Evolutionary conservation across 1,140 invertebrate species (phyloP), one percentile per base, ranked within the genome.

Genomic region (Tenebrio molitor): DNA sequence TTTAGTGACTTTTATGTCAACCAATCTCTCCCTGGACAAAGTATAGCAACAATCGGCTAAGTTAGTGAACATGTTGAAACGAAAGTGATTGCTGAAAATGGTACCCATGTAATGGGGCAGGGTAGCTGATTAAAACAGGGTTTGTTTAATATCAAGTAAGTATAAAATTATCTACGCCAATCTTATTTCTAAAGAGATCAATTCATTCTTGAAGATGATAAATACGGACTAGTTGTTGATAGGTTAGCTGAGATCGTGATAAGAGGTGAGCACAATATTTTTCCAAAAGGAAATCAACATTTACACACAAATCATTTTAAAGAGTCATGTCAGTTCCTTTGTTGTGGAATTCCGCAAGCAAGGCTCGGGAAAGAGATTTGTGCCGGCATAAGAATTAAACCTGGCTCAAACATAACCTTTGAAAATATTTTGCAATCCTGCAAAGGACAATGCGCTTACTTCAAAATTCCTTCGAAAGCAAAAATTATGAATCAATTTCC

Each of bases 61-160:
- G 82, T 95, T 1, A 82, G 88, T 3, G 91, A 95, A 77, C 93
- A 98, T 80, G 73, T 90, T 0, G 97, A 98, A 87, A 91, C 88
- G 29, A 90, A 89, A 83, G 87, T 87, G 2, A 87, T 97, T 5
- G 91, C 97, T 81, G 82, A 84, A 0, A 80, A 92, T 6, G 93
- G 91, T 0, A 76, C 86, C 0, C 84, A 94, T 74, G 88, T 88
- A 0, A 85, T 97, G 1, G 87, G 84, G 6, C 66, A 84, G 2
- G 93, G 93, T 34, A 85, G 89, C 12, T 99, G 97, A 97, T 86
- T 97, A 5, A 89, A 78, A 97, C 95, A n/a, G 97, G 96, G 93
- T 95, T 87, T 86, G 80, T 71, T 12, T 46, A 44, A 16, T 68
- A 0, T 33, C 4, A n/a, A n/a, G n/a, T n/a, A n/a, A n/a, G n/a